These are phyloP conservation scores for Rhynchopsitta pachyrhyncha DNA, from an alignment of 2,113 vertebrate species.

Conservation along the genomic window DNA sequence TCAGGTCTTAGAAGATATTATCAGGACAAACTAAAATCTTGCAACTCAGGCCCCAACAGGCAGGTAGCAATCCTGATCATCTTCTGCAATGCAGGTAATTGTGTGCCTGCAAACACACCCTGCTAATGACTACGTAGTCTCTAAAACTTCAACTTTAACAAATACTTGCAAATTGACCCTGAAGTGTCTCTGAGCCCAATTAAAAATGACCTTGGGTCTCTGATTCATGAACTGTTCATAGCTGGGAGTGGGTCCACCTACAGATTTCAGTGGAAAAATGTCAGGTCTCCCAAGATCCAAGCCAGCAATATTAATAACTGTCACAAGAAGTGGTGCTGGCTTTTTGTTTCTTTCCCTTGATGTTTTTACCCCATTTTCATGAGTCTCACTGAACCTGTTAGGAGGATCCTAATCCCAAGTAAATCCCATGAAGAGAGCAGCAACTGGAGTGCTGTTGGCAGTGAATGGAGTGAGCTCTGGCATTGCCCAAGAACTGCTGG, in stretches of 20 bases:
- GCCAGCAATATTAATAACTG: background rate
- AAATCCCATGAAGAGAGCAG: background rate
- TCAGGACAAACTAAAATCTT: background rate
- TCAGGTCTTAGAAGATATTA: slow-evolving; percentile 16
- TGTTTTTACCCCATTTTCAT: background rate
- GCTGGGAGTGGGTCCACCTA: background rate
- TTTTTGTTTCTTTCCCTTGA: background rate
- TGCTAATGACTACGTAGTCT: background rate
- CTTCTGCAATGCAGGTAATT: slow-evolving; percentile 8
- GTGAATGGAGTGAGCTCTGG: fast-evolving
- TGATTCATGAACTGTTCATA: background rate
- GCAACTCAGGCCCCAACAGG: slow-evolving; percentile 50
- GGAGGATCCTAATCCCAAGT: background rate
- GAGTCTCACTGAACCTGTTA: background rate
- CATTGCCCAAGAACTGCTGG: fast-evolving
- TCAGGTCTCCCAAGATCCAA: background rate
- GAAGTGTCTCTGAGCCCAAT: background rate
- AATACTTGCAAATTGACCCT: background rate
- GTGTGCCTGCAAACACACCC: slow-evolving; percentile 25
- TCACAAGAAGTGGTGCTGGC: background rate
- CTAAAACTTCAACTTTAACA: background rate
- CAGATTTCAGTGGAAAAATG: background rate
- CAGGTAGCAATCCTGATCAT: background rate
- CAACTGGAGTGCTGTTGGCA: background rate
- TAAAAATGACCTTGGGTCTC: background rate